Evolutionary conservation across 92 coral and sea anemone species (phyloP), one percentile per base, ranked within the genome.

Genomic region (Parazoanthus swiftii): DNA sequence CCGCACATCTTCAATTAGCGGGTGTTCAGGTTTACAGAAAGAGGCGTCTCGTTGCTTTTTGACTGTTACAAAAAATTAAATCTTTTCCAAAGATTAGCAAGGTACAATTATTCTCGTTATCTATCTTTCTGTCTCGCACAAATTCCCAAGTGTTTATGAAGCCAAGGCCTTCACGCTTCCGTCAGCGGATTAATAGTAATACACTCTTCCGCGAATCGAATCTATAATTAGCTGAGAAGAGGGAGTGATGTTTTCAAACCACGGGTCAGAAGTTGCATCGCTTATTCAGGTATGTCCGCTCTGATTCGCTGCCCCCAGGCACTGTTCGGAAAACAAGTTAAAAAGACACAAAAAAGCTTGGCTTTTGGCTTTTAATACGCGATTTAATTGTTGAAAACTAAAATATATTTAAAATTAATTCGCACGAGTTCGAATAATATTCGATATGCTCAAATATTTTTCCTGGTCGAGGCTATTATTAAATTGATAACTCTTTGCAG

Each of bases 291-390:
- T 39, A 39, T 39, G 42, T 51, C 16, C 58, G 16, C 74, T 67
- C 74, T 26, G 25, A 67, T 67, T 67, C 74, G 74, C 74, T 67
- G 74, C 74, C 74, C 74, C 74, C 8, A 67, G 74, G 74, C 9
- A 21, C 23, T 67, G 74, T 67, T 67, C 74, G 9, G 74, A 14
- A 67, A 33, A 68, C 26, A 68, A 23, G n/a, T 1, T 8, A 68
- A 68, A 68, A 68, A 68, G n/a, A 68, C 74, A 68, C 35, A 68
- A 68, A 68, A 9, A 54, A 68, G 33, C 74, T 68, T 68, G 74
- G 74, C 74, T 68, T 67, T 67, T 67, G 25, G 21, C 3, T 67
- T 67, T 20, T 1, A 54, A 54, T 54, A 15, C 16, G 59, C 18
- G 9, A 54, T 54, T 54, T 14, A 14, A 54, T 54, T 54, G 1